Conservation (phyloP, 2,888 invertebrate genomes). For the Creontiades dilutus region DNA sequence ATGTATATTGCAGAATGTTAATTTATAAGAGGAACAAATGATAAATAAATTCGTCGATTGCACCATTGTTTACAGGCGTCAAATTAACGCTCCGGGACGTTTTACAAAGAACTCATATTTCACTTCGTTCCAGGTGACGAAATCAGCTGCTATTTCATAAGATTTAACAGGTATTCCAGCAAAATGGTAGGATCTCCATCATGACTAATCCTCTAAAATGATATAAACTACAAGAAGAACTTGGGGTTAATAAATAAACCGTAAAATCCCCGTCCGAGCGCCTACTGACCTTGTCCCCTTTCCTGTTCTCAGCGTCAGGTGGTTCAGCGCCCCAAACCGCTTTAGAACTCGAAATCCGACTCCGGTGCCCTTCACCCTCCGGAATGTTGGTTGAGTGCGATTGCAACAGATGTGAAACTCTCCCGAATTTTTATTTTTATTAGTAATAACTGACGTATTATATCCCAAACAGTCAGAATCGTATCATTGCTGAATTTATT, state of each 20-base stretch:
- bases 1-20: too few relatives aligned
- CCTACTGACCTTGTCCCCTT: conserved; percentile 27
- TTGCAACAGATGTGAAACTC: neutral
- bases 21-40: too few relatives aligned
- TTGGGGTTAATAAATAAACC: conserved; percentile 6
- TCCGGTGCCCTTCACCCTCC: neutral
- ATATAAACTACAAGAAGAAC: neutral
- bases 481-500: too few relatives aligned
- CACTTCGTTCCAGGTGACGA: neutral
- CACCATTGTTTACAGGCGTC: too few relatives aligned
- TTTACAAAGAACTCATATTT: too few relatives aligned
- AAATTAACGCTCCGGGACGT: too few relatives aligned
- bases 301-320: conserved; percentile 28
- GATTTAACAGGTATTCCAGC: conserved; percentile 7
- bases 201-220: conserved; percentile 20
- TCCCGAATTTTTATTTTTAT: too few relatives aligned
- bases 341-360: neutral
- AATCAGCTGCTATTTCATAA: neutral
- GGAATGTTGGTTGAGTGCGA: neutral
- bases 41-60: too few relatives aligned
- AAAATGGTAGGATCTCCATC: neutral
- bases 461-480: too few relatives aligned
- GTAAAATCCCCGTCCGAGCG: conserved; percentile 25
- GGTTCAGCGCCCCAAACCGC: conserved; percentile 36
- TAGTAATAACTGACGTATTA: too few relatives aligned